These are phyloP conservation scores for Pseudococcus jackbeardsleyi DNA, from an alignment of 2,888 invertebrate genomes.

Conservation along the genomic window DNA sequence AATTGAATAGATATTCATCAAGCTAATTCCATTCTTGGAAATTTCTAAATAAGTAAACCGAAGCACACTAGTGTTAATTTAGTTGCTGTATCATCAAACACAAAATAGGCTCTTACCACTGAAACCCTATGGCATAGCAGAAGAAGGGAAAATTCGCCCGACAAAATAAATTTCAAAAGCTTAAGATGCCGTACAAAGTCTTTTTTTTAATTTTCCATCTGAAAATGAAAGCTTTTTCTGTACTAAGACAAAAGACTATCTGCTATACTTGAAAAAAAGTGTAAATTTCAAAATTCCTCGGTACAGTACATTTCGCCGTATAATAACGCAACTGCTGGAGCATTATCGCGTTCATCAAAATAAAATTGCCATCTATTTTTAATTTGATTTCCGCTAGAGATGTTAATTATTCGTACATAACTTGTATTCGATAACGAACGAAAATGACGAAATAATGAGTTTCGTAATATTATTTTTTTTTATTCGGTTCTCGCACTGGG, in stretches of 20 bases:
- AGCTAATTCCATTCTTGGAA: no score
- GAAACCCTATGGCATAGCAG: no score
- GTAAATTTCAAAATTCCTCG: neutral
- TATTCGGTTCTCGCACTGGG: neutral
- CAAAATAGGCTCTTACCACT: no score
- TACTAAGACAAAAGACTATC: neutral
- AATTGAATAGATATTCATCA: no score
- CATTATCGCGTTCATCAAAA: neutral
- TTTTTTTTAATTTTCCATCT: neutral
- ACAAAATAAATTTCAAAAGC: neutral
- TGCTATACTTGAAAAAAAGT: neutral
- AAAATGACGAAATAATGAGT: conserved; percentile 33
- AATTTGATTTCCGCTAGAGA: conserved; percentile 5
- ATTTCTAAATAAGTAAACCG: no score
- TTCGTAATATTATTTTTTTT: neutral
- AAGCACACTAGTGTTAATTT: no score
- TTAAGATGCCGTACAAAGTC: neutral
- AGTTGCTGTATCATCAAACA: no score
- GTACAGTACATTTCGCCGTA: neutral
- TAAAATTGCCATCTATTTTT: conserved; percentile 6
- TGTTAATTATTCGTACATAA: conserved; percentile 26
- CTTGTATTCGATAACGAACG: neutral
- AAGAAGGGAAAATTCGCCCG: neutral
- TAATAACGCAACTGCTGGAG: neutral
- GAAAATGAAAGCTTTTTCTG: neutral